Conservation (phyloP, 2,797 vertebrate species). For the Melanotaenia parkinsoni region DNA sequence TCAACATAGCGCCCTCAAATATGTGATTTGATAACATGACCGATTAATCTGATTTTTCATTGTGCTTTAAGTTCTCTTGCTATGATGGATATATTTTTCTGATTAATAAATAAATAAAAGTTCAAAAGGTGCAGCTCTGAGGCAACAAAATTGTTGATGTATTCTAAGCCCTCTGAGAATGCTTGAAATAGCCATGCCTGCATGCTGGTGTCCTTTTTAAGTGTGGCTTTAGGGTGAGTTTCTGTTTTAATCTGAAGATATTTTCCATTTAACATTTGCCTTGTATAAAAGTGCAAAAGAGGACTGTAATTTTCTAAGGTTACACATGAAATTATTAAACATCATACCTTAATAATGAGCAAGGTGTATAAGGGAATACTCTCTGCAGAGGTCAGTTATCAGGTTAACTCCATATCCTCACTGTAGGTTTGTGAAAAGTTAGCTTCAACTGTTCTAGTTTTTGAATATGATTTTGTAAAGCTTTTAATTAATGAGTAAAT, state of each 20-base stretch:
- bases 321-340: conserved; percentile 56
- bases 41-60: not conserved
- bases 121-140: conserved; percentile 21
- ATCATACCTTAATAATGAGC: conserved; percentile 59
- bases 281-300: conserved; percentile 24
- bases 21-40: not conserved
- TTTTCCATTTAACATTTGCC: conserved; percentile 34
- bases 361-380: conserved; percentile 59
- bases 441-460: conserved; percentile 1
- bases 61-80: not conserved
- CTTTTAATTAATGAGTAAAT: not conserved
- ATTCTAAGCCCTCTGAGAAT: conserved; percentile 16
- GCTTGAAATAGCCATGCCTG: not conserved
- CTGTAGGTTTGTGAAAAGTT: conserved; percentile 15
- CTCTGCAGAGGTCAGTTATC: conserved; percentile 27
- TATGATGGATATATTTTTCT: no score
- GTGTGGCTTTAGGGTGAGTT: not conserved
- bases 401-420: conserved; percentile 11
- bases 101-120: conserved; percentile 3
- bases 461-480: not conserved
- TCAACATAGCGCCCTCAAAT: not conserved
- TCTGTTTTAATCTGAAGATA: conserved; percentile 27
- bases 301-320: conserved; percentile 38
- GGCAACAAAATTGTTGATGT: conserved; percentile 1
- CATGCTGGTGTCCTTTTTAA: not conserved